These are phyloP conservation scores for Cheiracanthium punctorium DNA, from an alignment of 2,888 invertebrate species.

Conservation along the genomic window DNA sequence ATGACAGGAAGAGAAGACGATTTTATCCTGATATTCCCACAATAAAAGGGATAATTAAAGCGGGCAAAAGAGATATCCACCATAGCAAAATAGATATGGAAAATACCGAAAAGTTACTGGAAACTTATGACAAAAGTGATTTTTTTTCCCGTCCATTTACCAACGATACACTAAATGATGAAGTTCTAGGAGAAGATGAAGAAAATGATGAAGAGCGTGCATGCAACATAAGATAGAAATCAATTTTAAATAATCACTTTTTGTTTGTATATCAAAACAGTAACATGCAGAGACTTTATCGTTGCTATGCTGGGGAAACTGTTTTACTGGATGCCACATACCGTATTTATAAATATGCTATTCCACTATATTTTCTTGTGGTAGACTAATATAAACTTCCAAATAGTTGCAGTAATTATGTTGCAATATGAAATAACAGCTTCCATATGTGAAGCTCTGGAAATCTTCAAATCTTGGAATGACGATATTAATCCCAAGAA, in stretches of 20 bases:
- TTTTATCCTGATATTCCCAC: neutral
- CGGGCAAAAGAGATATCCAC: neutral
- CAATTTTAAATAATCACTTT: neutral
- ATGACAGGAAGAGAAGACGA: neutral
- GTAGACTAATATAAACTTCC: neutral
- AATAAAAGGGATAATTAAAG: neutral
- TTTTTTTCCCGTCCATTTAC: neutral
- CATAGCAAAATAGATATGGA: neutral
- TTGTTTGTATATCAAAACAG: neutral
- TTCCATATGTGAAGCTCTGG: neutral
- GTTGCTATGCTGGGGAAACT: neutral
- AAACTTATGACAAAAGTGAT: neutral
- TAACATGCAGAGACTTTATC: neutral
- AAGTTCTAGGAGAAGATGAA: neutral
- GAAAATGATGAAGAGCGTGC: neutral
- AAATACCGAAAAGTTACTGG: neutral
- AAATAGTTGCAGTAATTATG: neutral
- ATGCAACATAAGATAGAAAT: neutral
- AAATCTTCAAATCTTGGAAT: neutral
- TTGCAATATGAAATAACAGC: neutral
- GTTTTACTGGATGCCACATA: slow-evolving; percentile 20
- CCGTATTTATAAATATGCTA: neutral
- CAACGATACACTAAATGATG: neutral
- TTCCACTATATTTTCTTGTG: neutral
- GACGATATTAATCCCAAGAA: neutral